Base-by-base conservation (phyloP, 1,140 invertebrate genomes). In the Tetramorium parvispinum region DNA sequence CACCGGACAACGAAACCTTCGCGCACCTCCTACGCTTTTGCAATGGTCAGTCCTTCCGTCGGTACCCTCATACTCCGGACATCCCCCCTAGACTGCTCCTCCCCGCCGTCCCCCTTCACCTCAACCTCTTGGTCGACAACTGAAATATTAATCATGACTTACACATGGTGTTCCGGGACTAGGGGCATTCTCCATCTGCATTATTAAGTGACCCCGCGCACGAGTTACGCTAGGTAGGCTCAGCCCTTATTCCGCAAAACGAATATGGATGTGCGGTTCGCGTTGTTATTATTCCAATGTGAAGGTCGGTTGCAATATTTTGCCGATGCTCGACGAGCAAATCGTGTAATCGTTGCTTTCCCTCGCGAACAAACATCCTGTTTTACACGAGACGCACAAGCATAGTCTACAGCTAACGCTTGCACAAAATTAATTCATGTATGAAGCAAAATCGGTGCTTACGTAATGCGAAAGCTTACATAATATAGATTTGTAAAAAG, bases 101-200 rank as follows among this genome's bases (percentile, higher is more conserved):
- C 21, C 32, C 55, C 32, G 49, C 37, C 21, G 21, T 53, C 73
- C 57, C 55, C 70, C 83, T 83, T 88, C 71, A 68, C 85, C 70
- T 89, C 73, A 68, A 82, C 87, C 89, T 61, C 88, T 88, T 68
- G 78, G 86, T 92, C 91, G 92, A 92, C 91, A 89, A 88, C 89
- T 94, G 90, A 93, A 94, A 94, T 94, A 93, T 94, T 94, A 93
- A 94, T 94, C 93, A 91, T 90, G 92, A 94, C 93, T 94, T 93
- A 94, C 92, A 93, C 91, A 92, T 88, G 89, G 87, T 87, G 88
- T 91, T 88, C 86, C 90, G 83, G 90, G 85, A 91, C 91, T 87
- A 85, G 78, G 85, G 91, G 89, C 87, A 93, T 93, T 92, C 92
- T 91, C 85, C 87, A 85, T 92, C 85, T 93, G 89, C 90, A 94